These are phyloP conservation scores for Plebejus argus DNA, from an alignment of 2,888 invertebrate genomes.

Conservation along the genomic window DNA sequence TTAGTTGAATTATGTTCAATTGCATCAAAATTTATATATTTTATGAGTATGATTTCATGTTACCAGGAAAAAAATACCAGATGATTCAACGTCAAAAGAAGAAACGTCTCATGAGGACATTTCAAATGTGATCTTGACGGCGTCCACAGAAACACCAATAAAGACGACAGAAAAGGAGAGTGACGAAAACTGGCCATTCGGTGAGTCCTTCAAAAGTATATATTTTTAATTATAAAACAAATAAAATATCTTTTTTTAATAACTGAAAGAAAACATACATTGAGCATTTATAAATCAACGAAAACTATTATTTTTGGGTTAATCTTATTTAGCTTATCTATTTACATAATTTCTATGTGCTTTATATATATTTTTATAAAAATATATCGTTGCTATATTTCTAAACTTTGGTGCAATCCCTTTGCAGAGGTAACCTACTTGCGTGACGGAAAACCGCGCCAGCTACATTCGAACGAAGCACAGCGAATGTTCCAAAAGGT, in stretches of 20 bases:
- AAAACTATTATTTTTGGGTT: too few relatives aligned
- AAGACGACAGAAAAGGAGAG: neutral
- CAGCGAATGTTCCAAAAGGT: neutral
- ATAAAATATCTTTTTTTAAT: too few relatives aligned
- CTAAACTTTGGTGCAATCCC: too few relatives aligned
- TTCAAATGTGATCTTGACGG: neutral
- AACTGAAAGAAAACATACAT: too few relatives aligned
- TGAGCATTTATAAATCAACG: neutral
- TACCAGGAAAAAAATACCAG: neutral
- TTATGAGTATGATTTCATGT: neutral
- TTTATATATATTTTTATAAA: too few relatives aligned
- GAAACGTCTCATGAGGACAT: conserved; percentile 40
- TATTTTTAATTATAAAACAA: too few relatives aligned
- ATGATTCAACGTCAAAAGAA: neutral
- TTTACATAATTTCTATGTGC: neutral
- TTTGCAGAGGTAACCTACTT: conserved; percentile 25
- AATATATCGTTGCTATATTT: too few relatives aligned
- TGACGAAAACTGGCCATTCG: conserved; percentile 28
- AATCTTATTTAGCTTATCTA: too few relatives aligned
- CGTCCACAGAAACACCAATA: conserved; percentile 41
- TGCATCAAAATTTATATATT: neutral
- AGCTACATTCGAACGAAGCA: neutral
- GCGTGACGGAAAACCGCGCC: neutral
- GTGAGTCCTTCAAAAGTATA: neutral
- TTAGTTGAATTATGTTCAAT: neutral